These are phyloP conservation scores for Ornithoptera priamus DNA, from an alignment of 2,888 invertebrate genomes.

Conservation along the genomic window DNA sequence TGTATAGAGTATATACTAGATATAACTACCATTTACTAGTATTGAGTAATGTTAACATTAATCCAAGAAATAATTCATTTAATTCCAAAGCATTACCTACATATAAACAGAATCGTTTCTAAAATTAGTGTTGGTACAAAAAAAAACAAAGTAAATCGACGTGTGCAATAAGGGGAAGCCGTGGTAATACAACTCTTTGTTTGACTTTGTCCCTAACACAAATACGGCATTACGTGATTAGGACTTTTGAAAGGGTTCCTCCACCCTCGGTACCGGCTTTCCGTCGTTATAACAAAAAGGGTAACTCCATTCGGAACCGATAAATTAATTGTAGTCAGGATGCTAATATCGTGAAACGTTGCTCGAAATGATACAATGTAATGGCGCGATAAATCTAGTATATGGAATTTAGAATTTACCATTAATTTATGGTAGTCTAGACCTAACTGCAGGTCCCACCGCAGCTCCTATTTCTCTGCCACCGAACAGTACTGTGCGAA, in stretches of 20 bases:
- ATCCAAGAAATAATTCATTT: no score
- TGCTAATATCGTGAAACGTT: conserved; percentile 7
- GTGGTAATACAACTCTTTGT: conserved; percentile 45
- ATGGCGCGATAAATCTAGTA: not conserved
- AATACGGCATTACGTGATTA: conserved; percentile 65
- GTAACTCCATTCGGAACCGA: conserved; percentile 18
- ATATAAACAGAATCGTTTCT: not conserved
- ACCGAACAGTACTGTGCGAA: no score
- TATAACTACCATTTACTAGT: no score
- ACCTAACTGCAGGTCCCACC: no score
- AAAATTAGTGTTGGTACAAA: not conserved
- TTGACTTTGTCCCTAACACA: conserved; percentile 48
- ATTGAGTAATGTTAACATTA: no score
- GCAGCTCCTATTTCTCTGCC: no score
- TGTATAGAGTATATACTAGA: no score
- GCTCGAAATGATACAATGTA: not conserved
- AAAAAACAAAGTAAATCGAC: conserved; percentile 15
- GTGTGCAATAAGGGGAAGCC: conserved; percentile 30
- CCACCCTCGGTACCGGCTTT: conserved; percentile 32
- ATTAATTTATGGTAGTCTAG: not conserved
- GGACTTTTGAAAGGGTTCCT: conserved; percentile 56
- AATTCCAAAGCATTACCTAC: not conserved
- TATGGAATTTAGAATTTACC: not conserved
- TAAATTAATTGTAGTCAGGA: conserved; percentile 18
- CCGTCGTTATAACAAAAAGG: conserved; percentile 18